Evolutionary conservation across 1,140 invertebrate species (phyloP).

Genomic region (Lepidurus packardi): DNA sequence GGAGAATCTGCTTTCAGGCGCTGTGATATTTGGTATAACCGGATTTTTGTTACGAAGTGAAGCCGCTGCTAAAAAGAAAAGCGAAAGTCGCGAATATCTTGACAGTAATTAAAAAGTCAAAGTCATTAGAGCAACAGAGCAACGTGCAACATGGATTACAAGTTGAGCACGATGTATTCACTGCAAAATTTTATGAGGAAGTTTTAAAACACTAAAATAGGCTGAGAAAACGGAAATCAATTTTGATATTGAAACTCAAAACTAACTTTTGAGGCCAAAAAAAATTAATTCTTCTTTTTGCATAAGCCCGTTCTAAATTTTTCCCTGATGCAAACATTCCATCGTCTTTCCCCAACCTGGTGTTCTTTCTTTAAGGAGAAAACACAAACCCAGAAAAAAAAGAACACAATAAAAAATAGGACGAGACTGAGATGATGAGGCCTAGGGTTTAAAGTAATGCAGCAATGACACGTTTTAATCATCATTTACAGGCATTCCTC

Average conservation of each 20-base stretch:
- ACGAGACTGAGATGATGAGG: slow-evolving; percentile 21
- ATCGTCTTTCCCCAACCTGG: background rate
- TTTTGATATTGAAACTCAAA: background rate
- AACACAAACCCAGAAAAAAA: background rate
- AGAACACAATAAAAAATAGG: background rate
- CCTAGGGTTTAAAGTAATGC: slow-evolving; percentile 12
- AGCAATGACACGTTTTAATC: background rate
- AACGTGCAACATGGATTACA: background rate
- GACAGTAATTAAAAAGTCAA: background rate
- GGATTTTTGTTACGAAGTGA: slow-evolving; percentile 26
- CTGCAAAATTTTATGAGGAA: slow-evolving; percentile 15
- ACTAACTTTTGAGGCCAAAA: background rate
- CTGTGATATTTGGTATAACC: slow-evolving; percentile 23
- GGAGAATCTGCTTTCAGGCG: slow-evolving; percentile 24
- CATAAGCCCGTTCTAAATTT: slow-evolving; percentile 1
- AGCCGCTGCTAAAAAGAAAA: background rate
- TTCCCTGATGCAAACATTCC: slow-evolving; percentile 17
- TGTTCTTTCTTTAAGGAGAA: background rate
- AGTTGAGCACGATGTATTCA: slow-evolving; percentile 21
- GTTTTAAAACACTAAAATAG: slow-evolving; percentile 17
- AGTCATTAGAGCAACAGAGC: background rate
- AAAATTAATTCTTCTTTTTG: background rate
- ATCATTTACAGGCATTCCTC: slow-evolving; percentile 57
- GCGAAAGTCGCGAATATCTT: slow-evolving; percentile 11
- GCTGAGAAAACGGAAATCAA: slow-evolving; percentile 1